A percentile compares a stretch with the other conserved stretches of the same genome.
These are phyloP conservation scores for Porites divaricata DNA, from an alignment of 92 coral and sea anemone genomes.

Conservation along the genomic window DNA sequence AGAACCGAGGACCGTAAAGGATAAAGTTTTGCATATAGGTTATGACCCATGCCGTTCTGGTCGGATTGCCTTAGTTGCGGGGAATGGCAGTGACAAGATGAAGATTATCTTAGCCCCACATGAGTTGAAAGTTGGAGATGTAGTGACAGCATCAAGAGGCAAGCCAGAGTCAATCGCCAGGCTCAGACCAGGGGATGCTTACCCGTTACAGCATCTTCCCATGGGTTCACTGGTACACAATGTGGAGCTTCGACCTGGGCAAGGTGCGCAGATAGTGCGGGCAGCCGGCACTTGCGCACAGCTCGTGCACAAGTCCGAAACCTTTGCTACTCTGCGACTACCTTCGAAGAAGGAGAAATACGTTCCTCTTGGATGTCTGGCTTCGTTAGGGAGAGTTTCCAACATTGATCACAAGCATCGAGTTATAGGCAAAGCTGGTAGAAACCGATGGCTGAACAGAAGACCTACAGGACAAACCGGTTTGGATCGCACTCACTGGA, in stretches of 20 bases:
- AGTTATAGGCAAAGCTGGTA: conserved; percentile 97
- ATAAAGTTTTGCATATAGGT: conserved; percentile 90
- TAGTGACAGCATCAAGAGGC: conserved; percentile 86
- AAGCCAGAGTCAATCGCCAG: conserved; percentile 87
- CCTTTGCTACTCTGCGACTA: conserved; percentile 73
- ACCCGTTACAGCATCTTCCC: conserved; percentile 87
- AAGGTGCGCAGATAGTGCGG: conserved; percentile 95
- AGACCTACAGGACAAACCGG: conserved; percentile 99
- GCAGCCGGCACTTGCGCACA: conserved; percentile 99
- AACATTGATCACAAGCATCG: conserved; percentile 91
- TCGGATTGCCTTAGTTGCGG: conserved; percentile 95
- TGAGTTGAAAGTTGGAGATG: conserved; percentile 89
- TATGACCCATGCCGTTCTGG: conserved; percentile 99
- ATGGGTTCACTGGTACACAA: conserved; percentile 95
- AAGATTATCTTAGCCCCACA: conserved; percentile 93
- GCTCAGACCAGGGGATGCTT: conserved; percentile 95
- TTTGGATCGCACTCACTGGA: conserved; percentile 92
- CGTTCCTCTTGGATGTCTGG: conserved; percentile 81
- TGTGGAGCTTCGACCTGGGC: conserved; percentile 88
- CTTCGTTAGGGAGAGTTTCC: conserved; percentile 92
- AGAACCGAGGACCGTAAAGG: conserved; percentile 57
- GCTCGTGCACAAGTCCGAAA: conserved; percentile 84
- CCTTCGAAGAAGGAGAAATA: conserved; percentile 96
- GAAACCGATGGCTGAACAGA: conserved; percentile 95
- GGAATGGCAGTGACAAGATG: conserved; percentile 88